Evolutionary conservation across 2,113 vertebrate genomes (phyloP).

Genomic region (Bos indicus): DNA sequence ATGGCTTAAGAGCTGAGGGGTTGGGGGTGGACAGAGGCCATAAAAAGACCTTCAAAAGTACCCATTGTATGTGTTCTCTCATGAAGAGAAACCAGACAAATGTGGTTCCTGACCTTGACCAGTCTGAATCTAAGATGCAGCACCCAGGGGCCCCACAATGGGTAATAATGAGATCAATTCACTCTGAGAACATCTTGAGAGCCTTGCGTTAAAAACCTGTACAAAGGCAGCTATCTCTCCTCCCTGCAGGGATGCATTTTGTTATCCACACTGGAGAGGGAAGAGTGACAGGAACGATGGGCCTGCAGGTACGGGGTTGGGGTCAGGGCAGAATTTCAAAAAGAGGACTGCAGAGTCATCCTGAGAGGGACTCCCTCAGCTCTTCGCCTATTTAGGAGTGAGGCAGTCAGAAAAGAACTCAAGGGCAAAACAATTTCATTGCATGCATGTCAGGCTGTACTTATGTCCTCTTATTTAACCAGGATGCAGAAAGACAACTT

Average conservation of each 20-base stretch:
- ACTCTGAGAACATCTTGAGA: not conserved
- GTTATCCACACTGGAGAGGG: not conserved
- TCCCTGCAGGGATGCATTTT: not conserved
- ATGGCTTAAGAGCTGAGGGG: not conserved
- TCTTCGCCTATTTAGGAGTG: not conserved
- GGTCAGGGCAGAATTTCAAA: not conserved
- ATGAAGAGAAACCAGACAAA: conserved; percentile 8
- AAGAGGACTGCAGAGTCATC: not conserved
- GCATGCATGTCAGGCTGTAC: not conserved
- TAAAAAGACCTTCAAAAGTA: not conserved
- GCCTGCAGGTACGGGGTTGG: not conserved
- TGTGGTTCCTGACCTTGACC: not conserved
- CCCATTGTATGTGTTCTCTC: not conserved
- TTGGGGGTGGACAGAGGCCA: not conserved
- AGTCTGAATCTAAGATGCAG: not conserved
- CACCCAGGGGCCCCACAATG: not conserved
- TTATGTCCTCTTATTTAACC: not conserved
- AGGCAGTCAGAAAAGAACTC: not conserved
- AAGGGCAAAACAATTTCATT: not conserved
- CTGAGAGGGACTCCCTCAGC: not conserved
- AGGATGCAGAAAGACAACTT: not conserved
- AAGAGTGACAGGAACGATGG: not conserved
- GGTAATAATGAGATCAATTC: not conserved
- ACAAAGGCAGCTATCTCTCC: not conserved
- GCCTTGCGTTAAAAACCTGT: not conserved